Base-by-base conservation (phyloP, 2,797 vertebrate genomes). In the Myoxocephalus aenaeus region DNA sequence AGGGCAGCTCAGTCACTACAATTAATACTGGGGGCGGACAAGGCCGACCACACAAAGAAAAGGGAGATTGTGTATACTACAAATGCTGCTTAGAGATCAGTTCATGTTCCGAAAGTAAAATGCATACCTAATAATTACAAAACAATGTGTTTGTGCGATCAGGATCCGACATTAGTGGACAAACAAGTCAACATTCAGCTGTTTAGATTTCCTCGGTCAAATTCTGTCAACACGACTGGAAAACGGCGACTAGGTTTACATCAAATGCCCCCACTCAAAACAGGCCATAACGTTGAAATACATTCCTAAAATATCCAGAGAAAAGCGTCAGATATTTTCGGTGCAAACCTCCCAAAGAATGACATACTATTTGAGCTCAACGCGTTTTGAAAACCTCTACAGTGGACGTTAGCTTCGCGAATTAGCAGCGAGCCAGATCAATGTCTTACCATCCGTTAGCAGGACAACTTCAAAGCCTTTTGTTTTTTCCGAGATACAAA, bases 401-500 rank as follows among this genome's bases (percentile, higher is more conserved):
- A 50, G 25, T 29, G 34, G 42, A 44, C 18, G 32, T 66, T 83
- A 80, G 77, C 79, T 65, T 79, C 67, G 82, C 81, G 36, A 0
- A 32, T 20, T 63, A 73, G 85, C 76, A 63, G 8, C 56, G n/a
- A 75, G 61, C n/a, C 61, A 71, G 67, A 70, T 56, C 59, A 65
- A 59, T 58, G 62, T 82, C 87, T 92, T 82, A 92, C 92, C 92
- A 27, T 90, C 63, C 42, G 81, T 84, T 85, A 86, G 86, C 85
- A 72, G 81, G 67, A 17, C 68, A 71, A 77, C 86, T 78, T 83
- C 83, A 82, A 77, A 87, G 93, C 87, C 87, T 90, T 90, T 48
- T 38, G 15, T 53, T 36, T 65, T 59, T 51, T 36, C 70, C 54
- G 14, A 57, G 2, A 73, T 75, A 76, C 78, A 51, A 63, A 70